phyloP scores from a whole-genome alignment of 2,888 invertebrate species.

The Phragmatobia fuliginosa region DNA sequence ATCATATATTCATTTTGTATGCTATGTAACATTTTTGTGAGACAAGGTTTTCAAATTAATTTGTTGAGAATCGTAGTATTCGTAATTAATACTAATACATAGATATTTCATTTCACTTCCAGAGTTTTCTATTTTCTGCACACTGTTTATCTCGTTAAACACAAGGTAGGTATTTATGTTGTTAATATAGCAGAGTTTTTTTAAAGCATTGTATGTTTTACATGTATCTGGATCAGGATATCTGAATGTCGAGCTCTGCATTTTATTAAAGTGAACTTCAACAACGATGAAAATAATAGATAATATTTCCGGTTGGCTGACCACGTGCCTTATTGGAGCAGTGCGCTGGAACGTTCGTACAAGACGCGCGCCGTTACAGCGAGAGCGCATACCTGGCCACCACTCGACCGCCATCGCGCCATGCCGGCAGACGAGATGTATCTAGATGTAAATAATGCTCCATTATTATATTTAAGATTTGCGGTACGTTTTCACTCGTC shows the following conservation, averaged over 20 bases:
- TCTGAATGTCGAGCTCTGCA: not conserved
- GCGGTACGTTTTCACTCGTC: not conserved
- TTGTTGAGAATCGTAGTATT: not conserved
- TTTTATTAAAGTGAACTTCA: not conserved
- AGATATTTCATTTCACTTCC: not conserved
- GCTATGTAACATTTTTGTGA: not conserved
- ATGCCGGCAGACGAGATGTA: not conserved
- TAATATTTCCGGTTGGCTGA: not conserved
- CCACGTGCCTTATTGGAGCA: slow-evolving; percentile 15
- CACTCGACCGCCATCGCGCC: slow-evolving; percentile 25
- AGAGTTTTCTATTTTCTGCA: not conserved
- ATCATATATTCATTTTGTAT: too few species aligned
- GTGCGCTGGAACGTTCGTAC: slow-evolving; percentile 25
- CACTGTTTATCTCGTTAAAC: not conserved
- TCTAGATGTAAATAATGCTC: not conserved
- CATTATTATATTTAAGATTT: not conserved
- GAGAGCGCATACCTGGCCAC: slow-evolving; percentile 50
- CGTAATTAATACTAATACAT: not conserved
- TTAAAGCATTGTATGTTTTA: not conserved
- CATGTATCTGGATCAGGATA: too few species aligned
- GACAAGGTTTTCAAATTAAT: not conserved
- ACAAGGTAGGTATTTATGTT: not conserved
- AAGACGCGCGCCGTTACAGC: slow-evolving; percentile 25
- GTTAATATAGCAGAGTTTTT: not conserved
- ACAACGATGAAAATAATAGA: not conserved